These are phyloP conservation scores for Orgyia antiqua DNA, from an alignment of 2,888 invertebrate genomes.

Conservation along the genomic window DNA sequence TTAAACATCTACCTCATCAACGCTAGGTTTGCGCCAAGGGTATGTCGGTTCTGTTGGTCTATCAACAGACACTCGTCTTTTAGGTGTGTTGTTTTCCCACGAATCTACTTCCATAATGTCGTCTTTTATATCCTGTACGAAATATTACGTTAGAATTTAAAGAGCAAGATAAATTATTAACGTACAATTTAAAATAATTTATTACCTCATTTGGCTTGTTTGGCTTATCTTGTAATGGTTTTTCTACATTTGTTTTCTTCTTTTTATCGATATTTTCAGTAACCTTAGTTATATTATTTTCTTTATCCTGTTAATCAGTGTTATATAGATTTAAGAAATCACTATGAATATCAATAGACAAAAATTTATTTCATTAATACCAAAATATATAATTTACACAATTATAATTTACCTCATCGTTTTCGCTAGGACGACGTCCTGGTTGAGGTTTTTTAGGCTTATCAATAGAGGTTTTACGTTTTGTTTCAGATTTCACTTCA, in stretches of 20 bases:
- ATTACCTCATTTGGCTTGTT: conserved; percentile 33
- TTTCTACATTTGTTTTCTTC: conserved; percentile 30
- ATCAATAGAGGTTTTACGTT: conserved; percentile 28
- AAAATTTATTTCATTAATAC: too few relatives aligned
- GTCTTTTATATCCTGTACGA: conserved; percentile 10
- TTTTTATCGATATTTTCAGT: conserved; percentile 29
- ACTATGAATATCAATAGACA: too few relatives aligned
- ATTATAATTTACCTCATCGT: conserved; percentile 38
- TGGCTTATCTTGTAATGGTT: conserved; percentile 23
- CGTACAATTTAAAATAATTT: background rate
- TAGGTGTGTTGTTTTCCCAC: conserved; percentile 8
- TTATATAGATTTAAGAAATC: too few relatives aligned
- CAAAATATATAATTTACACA: too few relatives aligned
- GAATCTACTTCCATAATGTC: conserved; percentile 13
- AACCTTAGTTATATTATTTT: conserved; percentile 12
- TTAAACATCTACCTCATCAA: conserved; percentile 14
- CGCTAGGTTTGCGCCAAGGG: conserved; percentile 22
- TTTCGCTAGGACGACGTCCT: conserved; percentile 18
- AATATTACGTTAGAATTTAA: background rate
- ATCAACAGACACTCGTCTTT: conserved; percentile 16
- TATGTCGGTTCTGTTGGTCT: conserved; percentile 22
- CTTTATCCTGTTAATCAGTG: conserved; percentile 20
- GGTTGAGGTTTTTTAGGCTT: conserved; percentile 23
- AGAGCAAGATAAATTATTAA: too few relatives aligned
- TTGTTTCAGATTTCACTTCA: conserved; percentile 32